Evolutionary conservation across 2,888 invertebrate species (phyloP).

Genomic region (Drosophila aldrichi): DNA sequence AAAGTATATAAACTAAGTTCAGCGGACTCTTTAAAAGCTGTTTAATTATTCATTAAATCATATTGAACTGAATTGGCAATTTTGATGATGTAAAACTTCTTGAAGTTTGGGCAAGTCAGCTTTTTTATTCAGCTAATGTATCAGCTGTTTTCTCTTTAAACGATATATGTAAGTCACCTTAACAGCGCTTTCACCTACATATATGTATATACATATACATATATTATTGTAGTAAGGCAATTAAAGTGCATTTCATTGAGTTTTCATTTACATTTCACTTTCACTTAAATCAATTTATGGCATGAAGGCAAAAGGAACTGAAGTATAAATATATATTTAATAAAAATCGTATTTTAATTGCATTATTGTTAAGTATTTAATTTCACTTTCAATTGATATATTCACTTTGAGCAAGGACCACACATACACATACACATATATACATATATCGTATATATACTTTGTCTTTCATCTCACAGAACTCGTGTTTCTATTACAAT

Average conservation of each 20-base stretch:
- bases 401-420: neutral
- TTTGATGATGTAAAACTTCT: neutral
- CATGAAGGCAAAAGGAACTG: too few relatives aligned
- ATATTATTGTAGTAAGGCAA: neutral
- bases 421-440: neutral
- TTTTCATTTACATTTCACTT: too few relatives aligned
- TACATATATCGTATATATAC: neutral
- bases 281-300: too few relatives aligned
- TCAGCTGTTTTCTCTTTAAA: neutral
- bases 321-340: too few relatives aligned
- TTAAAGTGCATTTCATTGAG: too few relatives aligned
- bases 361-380: neutral
- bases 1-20: neutral
- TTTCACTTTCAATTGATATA: neutral
- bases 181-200: neutral
- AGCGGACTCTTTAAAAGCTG: neutral
- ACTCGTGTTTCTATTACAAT: constrained; percentile 14
- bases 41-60: neutral
- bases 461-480: neutral
- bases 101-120: neutral
- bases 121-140: neutral
- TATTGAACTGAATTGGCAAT: neutral
- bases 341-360: neutral
- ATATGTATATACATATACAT: neutral
- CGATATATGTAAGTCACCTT: neutral